These are phyloP conservation scores for Ephestia elutella DNA, from an alignment of 1,140 invertebrate genomes.

Conservation along the genomic window DNA sequence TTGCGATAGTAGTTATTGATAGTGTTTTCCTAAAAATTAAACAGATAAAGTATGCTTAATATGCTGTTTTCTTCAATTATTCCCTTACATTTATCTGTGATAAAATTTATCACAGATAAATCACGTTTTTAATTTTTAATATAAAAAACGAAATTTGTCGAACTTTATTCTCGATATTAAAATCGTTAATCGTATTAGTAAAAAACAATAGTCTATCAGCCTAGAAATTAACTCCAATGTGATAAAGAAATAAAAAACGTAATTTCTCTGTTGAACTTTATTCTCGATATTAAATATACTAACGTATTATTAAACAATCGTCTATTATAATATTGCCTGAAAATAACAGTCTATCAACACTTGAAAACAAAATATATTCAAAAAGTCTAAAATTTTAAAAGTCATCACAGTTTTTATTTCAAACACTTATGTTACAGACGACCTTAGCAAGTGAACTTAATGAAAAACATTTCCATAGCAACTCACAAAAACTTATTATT, in stretches of 20 bases:
- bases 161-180: neutral
- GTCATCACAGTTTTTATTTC: neutral
- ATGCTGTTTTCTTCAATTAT: neutral
- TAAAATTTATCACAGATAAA: too few relatives aligned
- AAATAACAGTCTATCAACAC: neutral
- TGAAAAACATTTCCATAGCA: neutral
- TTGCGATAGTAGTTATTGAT: constrained; percentile 44
- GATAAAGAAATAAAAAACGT: too few relatives aligned
- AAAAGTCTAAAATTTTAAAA: neutral
- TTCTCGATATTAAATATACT: neutral
- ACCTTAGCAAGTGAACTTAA: neutral
- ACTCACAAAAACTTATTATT: neutral
- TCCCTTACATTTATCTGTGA: too few relatives aligned
- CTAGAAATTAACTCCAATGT: too few relatives aligned
- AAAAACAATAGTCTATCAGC: neutral
- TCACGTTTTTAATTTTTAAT: too few relatives aligned
- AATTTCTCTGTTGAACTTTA: neutral
- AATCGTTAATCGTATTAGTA: too few relatives aligned
- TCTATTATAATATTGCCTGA: neutral
- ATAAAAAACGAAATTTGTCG: neutral
- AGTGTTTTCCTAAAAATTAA: constrained; percentile 44
- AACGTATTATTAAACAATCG: neutral
- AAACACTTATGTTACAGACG: neutral
- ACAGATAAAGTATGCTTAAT: constrained; percentile 6
- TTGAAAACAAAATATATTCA: constrained; percentile 7